Evolutionary conservation across 1,140 invertebrate genomes (phyloP).

Genomic region (Conus betulinus): DNA sequence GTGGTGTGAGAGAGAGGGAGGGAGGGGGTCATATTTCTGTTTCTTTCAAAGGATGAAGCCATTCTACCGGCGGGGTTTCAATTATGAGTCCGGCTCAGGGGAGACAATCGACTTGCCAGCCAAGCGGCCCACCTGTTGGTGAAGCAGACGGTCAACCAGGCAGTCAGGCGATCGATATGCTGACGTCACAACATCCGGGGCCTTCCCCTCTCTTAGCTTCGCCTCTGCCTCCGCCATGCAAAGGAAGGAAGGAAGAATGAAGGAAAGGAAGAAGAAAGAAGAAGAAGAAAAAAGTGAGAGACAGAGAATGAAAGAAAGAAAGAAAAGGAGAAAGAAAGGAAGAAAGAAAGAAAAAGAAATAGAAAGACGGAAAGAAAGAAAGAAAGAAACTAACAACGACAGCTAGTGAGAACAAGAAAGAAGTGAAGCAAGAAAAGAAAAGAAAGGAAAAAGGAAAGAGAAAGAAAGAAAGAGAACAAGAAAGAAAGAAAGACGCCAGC

Average conservation of each 20-base stretch:
- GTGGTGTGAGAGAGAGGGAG: not conserved
- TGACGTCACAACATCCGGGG: too few species aligned
- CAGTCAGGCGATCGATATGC: too few species aligned
- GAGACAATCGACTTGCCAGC: too few species aligned
- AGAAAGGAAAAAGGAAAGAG: not conserved
- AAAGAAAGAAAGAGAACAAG: not conserved
- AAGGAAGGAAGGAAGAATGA: not conserved
- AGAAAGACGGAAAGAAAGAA: not conserved
- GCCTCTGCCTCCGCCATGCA: too few species aligned
- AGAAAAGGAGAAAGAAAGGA: not conserved
- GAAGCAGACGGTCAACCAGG: too few species aligned
- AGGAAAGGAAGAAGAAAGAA: not conserved
- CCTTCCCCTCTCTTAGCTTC: too few species aligned
- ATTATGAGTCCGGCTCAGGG: too few species aligned
- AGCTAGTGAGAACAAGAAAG: not conserved
- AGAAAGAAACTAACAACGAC: not conserved
- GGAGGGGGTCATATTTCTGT: too few species aligned
- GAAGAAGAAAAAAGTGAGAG: not conserved
- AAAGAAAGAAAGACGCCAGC: not conserved
- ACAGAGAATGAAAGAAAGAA: not conserved
- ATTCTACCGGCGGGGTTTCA: too few species aligned
- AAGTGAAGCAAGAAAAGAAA: not conserved
- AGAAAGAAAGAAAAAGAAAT: not conserved
- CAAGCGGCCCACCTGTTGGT: too few species aligned
- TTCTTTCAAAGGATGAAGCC: too few species aligned